Conservation (phyloP, 2,113 vertebrate species). For the Scortum barcoo region DNA sequence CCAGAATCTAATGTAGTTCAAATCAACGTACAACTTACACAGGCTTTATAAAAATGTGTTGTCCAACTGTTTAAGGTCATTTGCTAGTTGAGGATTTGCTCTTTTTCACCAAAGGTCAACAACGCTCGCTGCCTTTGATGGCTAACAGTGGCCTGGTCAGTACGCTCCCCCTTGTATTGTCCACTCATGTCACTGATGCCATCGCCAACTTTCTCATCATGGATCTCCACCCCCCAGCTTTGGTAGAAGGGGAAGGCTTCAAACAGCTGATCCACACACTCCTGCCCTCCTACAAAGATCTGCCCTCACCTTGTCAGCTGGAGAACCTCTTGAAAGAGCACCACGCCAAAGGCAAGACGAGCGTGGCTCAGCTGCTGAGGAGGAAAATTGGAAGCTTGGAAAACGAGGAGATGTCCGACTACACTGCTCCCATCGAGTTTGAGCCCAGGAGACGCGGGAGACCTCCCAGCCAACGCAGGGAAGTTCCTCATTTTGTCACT, state of each 20-base stretch:
- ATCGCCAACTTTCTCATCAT: constrained; percentile 81
- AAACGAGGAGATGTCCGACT: constrained; percentile 13
- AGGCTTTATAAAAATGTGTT: neutral
- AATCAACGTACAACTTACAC: neutral
- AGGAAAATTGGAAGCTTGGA: neutral
- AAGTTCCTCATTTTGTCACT: constrained; percentile 63
- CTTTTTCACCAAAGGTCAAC: constrained; percentile 32
- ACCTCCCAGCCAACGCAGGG: constrained; percentile 6
- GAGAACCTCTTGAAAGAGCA: constrained; percentile 70
- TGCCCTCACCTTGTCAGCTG: constrained; percentile 71
- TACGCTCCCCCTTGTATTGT: neutral
- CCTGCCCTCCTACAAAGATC: constrained; percentile 76
- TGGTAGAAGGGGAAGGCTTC: constrained; percentile 83
- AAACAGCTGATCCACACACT: constrained; percentile 77
- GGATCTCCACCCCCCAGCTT: constrained; percentile 79
- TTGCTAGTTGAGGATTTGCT: neutral
- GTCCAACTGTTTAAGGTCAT: neutral
- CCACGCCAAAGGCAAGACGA: constrained; percentile 54
- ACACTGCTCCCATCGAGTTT: constrained; percentile 69
- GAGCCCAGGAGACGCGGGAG: constrained; percentile 29
- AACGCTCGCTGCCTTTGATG: constrained; percentile 10
- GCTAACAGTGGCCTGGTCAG: constrained; percentile 11
- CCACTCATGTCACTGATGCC: constrained; percentile 70
- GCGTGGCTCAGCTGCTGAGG: constrained; percentile 53
- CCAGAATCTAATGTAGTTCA: neutral